Evolutionary conservation across 37 sponge, comb jelly and placozoan genomes (phyloP), one percentile per base, ranked within the genome.

Genomic region (Axinella damicornis): DNA sequence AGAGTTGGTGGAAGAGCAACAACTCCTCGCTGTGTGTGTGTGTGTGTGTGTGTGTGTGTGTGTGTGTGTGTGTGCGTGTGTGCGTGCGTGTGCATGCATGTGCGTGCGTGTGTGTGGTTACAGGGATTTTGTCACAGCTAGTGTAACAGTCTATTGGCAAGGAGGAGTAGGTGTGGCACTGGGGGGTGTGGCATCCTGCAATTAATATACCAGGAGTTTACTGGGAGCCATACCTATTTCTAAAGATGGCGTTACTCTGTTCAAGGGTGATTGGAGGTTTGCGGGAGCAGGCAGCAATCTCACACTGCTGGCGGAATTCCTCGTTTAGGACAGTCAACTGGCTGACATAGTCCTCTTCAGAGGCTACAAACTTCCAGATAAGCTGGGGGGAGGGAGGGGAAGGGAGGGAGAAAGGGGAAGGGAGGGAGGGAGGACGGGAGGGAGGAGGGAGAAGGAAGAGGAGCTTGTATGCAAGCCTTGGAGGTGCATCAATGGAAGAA

Each of bases 311-410:
- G 31, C 80, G 84, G 79, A 73, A 92, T 74, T 87, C 84, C 30
- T 81, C 82, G 11, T 34, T 53, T 22, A 92, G 71, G 6, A 87
- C 62, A 1, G 57, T 61, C 41, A 92, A 76, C 62, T 83, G 83
- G 33, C 76, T 82, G 21, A 89, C 89, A 36, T 89, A 89, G 69
- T 89, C 83, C 60, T 89, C 83, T 27, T 89, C 89, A 67, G 89
- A 77, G 15, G 77, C 83, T 25, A 89, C 72, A 57, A 89, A 76
- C 63, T 69, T 77, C 89, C 89, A 89, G n/a, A 83, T 77, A 35
- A 89, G n/a, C 89, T 89, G 76, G 24, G 60, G 9, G 60, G 41
- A 58, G 33, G 19, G 46, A 46, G 9, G 46, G 46, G 46, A 46
- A 9, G 46, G 9, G 46, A 46, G 46, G 46, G 9, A 9, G 46